Evolutionary conservation across 2,797 vertebrate genomes (phyloP).

Genomic region (Lepilemur septentrionalis): DNA sequence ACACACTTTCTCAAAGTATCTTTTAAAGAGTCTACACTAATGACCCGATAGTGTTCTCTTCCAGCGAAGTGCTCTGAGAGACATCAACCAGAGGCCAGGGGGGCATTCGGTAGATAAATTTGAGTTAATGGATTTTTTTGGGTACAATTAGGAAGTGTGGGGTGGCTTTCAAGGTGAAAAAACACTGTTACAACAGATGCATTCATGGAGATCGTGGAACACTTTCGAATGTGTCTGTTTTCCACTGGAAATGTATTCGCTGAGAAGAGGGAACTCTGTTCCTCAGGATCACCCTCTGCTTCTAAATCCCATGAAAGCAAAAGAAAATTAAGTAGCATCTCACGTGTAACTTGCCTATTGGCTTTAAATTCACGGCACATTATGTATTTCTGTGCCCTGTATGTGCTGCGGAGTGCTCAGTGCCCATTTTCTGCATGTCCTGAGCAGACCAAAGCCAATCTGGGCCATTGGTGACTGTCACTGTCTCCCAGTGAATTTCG

Average conservation of each 20-base stretch:
- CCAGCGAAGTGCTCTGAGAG: not conserved
- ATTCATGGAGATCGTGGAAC: rapidly evolving
- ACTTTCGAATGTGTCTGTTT: not conserved
- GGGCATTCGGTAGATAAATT: too few species aligned
- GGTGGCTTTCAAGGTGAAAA: not conserved
- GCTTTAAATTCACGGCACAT: rapidly evolving
- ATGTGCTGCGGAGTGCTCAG: not conserved
- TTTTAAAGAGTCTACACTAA: not conserved
- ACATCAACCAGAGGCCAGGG: too few species aligned
- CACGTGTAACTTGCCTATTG: rapidly evolving
- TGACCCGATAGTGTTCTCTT: not conserved
- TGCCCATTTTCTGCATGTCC: rapidly evolving
- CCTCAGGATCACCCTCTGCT: not conserved
- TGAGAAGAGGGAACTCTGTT: rapidly evolving
- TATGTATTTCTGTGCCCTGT: rapidly evolving
- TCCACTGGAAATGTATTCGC: not conserved
- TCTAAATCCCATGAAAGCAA: not conserved
- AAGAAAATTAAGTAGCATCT: not conserved
- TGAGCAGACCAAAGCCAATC: rapidly evolving
- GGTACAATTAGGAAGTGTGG: not conserved
- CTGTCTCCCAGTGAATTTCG: not conserved
- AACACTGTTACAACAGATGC: rapidly evolving
- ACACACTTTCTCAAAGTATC: not conserved
- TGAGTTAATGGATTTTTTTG: too few species aligned
- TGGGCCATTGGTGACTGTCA: rapidly evolving